Conservation (phyloP, 2,113 vertebrate species). For the Chunga burmeisteri region DNA sequence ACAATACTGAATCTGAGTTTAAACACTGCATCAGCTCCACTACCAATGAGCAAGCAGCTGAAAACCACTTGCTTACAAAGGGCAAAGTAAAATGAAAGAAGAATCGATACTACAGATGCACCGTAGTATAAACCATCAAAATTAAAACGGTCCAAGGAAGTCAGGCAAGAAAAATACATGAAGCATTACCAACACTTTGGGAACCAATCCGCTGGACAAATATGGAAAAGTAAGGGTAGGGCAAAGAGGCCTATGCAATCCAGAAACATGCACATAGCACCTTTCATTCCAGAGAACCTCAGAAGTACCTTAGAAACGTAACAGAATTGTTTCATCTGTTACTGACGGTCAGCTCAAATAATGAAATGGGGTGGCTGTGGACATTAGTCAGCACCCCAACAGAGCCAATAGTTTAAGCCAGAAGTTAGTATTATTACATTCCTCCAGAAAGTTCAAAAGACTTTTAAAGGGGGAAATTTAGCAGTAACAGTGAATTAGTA, state of each 20-base stretch:
- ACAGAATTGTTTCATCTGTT: not conserved
- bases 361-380: not conserved
- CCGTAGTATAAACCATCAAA: not conserved
- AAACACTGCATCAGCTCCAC: not conserved
- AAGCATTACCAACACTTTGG: not conserved
- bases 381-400: not conserved
- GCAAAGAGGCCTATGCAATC: not conserved
- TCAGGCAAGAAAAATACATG: not conserved
- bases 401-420: not conserved
- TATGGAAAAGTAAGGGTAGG: not conserved
- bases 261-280: not conserved
- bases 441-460: not conserved
- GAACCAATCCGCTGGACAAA: not conserved
- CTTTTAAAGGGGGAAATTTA: constrained; percentile 14
- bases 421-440: not conserved
- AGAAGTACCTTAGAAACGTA: constrained; percentile 4
- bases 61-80: not conserved
- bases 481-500: not conserved
- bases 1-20: not conserved
- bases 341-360: not conserved
- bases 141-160: not conserved
- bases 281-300: constrained; percentile 15
- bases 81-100: not conserved
- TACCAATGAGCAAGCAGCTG: not conserved
- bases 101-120: not conserved